A percentile compares a stretch with the other conserved stretches of the same genome.
phyloP scores from a whole-genome alignment of 1,140 invertebrate genomes.

The Parapsyche elsis region DNA sequence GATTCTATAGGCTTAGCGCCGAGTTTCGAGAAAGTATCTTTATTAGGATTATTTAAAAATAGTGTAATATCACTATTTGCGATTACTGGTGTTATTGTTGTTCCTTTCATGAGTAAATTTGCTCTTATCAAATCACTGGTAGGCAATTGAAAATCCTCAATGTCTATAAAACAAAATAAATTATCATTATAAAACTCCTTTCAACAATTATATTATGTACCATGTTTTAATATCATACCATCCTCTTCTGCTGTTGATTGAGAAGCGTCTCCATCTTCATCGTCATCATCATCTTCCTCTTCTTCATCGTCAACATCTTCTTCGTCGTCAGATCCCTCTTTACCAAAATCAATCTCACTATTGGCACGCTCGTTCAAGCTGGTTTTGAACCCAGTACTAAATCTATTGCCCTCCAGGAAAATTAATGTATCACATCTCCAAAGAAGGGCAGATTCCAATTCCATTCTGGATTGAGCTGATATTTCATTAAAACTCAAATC shows the following conservation, averaged over 20 bases:
- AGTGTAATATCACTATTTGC: neutral
- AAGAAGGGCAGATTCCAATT: slow-evolving; percentile 12
- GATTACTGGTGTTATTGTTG: neutral
- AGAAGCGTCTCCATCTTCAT: slow-evolving; percentile 1
- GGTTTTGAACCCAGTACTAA: slow-evolving; percentile 12
- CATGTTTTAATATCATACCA: neutral
- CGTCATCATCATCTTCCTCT: slow-evolving; percentile 17
- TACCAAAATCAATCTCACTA: slow-evolving; percentile 27
- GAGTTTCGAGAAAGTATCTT: slow-evolving; percentile 19
- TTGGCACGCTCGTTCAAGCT: neutral
- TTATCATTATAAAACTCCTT: neutral
- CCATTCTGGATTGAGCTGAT: neutral
- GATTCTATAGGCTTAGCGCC: slow-evolving; percentile 2
- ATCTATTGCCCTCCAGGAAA: slow-evolving; percentile 7
- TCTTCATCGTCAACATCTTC: slow-evolving; percentile 22
- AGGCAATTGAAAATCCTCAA: neutral
- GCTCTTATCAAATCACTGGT: neutral
- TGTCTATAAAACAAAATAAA: neutral
- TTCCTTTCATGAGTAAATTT: slow-evolving; percentile 4
- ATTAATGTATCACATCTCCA: slow-evolving; percentile 14
- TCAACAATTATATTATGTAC: neutral
- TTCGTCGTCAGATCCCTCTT: slow-evolving; percentile 22
- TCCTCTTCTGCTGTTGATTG: slow-evolving; percentile 7
- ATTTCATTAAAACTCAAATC: slow-evolving; percentile 36
- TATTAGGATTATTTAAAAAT: slow-evolving; percentile 15